Evolutionary conservation across 2,888 invertebrate species (phyloP).

Genomic region (Drosophila algonquin): DNA sequence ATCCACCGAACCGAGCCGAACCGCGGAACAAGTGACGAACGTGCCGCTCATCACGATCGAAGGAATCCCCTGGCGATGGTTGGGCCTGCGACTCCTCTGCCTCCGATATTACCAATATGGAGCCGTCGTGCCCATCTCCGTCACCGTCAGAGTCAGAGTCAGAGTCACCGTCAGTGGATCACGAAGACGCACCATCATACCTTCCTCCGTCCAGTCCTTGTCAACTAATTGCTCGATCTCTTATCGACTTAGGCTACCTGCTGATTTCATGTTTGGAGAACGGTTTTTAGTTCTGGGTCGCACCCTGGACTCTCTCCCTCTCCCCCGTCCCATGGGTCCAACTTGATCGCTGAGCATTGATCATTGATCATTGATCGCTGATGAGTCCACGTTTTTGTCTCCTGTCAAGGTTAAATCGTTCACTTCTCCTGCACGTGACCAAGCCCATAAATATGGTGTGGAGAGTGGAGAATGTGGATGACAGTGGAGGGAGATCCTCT

Average conservation of each 20-base stretch:
- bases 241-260: conserved; percentile 51
- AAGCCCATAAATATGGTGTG: conserved; percentile 10
- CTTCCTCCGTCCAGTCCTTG: conserved; percentile 36
- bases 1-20: conserved; percentile 14
- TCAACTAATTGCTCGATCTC: conserved; percentile 64
- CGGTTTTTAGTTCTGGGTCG: conserved; percentile 29
- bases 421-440: conserved; percentile 50
- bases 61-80: conserved; percentile 16
- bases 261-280: conserved; percentile 42
- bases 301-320: background rate
- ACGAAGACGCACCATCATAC: conserved; percentile 46
- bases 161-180: conserved; percentile 52
- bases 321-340: conserved; percentile 28
- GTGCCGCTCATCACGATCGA: conserved; percentile 65
- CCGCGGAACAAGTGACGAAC: conserved; percentile 52
- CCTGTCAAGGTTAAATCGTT: conserved; percentile 65
- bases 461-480: background rate
- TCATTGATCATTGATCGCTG: conserved; percentile 35
- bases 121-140: conserved; percentile 65
- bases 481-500: conserved; percentile 10
- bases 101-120: conserved; percentile 56
- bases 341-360: conserved; percentile 28
- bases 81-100: conserved; percentile 10
- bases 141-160: conserved; percentile 45
- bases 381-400: conserved; percentile 61